Conservation (phyloP, 1,140 invertebrate genomes). For the Zaprionus nigranus region DNA sequence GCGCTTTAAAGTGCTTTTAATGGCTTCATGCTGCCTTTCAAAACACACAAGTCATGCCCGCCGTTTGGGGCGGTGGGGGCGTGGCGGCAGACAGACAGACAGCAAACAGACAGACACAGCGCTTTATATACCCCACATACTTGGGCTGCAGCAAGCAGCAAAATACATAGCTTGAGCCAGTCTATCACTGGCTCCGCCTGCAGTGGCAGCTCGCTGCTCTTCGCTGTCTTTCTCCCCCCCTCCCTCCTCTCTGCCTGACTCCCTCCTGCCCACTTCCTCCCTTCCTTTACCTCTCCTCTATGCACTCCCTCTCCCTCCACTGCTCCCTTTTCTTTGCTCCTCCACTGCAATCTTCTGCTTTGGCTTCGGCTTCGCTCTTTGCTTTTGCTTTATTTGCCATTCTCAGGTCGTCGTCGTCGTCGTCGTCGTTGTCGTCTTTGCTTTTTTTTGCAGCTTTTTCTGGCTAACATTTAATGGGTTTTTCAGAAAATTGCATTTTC, state of each 20-base stretch:
- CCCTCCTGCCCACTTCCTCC: neutral
- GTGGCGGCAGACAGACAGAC: neutral
- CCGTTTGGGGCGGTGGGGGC: neutral
- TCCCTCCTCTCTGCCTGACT: too few species aligned
- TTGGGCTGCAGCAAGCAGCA: constrained; percentile 5
- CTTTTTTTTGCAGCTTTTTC: constrained; percentile 37
- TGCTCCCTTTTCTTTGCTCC: constrained; percentile 44
- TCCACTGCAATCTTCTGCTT: constrained; percentile 56
- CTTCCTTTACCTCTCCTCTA: constrained; percentile 49
- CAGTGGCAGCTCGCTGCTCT: neutral
- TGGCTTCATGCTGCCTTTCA: constrained; percentile 62
- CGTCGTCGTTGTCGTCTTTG: constrained; percentile 15
- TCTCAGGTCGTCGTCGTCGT: constrained; percentile 31
- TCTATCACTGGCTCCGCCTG: constrained; percentile 50
- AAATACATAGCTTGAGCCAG: constrained; percentile 45
- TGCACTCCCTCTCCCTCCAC: neutral
- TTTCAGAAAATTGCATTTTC: constrained; percentile 84
- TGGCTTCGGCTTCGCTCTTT: constrained; percentile 34
- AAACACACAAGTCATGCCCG: constrained; percentile 61
- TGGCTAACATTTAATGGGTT: constrained; percentile 83
- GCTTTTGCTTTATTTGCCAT: constrained; percentile 76
- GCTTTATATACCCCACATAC: constrained; percentile 23
- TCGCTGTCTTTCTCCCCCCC: neutral
- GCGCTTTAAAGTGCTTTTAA: constrained; percentile 76
- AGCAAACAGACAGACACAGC: neutral